Conservation (phyloP, 2,113 vertebrate species). For the Sinocyclocheilus anshuiensis region DNA sequence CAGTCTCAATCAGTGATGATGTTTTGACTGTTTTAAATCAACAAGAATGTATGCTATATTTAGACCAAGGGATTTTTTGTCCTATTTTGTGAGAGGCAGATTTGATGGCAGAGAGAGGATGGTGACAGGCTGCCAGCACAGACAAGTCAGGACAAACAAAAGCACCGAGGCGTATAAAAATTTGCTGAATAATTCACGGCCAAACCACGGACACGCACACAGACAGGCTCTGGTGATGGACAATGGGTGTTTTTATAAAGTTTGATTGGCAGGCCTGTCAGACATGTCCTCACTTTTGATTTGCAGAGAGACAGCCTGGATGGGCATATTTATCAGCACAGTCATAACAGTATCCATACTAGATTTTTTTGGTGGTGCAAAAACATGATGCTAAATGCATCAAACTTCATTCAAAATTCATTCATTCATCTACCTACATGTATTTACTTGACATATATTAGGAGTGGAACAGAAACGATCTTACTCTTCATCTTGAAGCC, state of each 20-base stretch:
- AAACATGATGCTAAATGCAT: not conserved
- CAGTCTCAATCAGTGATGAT: not conserved
- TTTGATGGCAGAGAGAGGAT: constrained; percentile 46
- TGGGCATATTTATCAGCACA: not conserved
- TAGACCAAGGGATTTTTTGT: constrained; percentile 46
- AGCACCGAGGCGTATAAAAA: constrained; percentile 55
- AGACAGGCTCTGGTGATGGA: not conserved
- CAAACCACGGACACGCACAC: constrained; percentile 23
- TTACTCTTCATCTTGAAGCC: constrained; percentile 89
- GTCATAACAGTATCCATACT: not conserved
- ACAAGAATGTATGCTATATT: constrained; percentile 57
- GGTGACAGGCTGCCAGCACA: constrained; percentile 57
- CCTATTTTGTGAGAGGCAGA: constrained; percentile 43
- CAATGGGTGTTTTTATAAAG: constrained; percentile 12
- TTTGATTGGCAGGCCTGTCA: constrained; percentile 17
- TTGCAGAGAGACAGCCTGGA: constrained; percentile 8
- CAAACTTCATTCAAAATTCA: not conserved
- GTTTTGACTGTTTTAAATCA: not conserved
- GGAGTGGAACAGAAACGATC: not conserved
- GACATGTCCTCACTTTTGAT: constrained; percentile 14
- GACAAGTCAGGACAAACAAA: constrained; percentile 50
- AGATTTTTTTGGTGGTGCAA: not conserved
- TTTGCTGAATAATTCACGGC: constrained; percentile 70
- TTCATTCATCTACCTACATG: too few species aligned
- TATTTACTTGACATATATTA: not conserved